Base-by-base conservation (phyloP, 2,888 invertebrate species). In the Lissocephala sabroskyi region DNA sequence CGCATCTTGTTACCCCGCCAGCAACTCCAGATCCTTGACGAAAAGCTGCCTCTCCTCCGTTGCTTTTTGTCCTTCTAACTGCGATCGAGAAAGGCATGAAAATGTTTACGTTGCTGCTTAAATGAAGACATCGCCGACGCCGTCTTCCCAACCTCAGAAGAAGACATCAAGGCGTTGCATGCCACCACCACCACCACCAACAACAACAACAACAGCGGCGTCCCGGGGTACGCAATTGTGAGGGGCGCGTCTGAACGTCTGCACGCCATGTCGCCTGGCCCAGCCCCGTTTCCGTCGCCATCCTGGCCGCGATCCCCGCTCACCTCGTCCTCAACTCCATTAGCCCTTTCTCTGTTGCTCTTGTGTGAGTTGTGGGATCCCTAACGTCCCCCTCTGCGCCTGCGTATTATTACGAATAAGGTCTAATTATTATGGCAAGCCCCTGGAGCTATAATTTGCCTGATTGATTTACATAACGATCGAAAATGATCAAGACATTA, bases 381-480 rank as follows among this genome's bases (percentile, higher is more conserved):
- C 19, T 16, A 42, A 29, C 33, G 14, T 36, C 35, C 28, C 41
- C 40, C 18, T 29, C 41, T 37, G n/a, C 35, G 29, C 42, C 42
- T 73, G 74, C 71, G 74, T 71, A 71, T 78, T 71, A 77, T 77
- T 74, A 78, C 76, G 79, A 80, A 79, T 76, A 78, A 78, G 80
- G 79, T 79, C 81, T 81, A 80, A 81, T 81, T 81, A 81, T 81
- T 81, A 75, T 81, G 81, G 79, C 80, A 82, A 82, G 80, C 80
- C 82, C 77, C 80, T 79, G 74, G 67, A 76, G 82, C 79, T 82
- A 82, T 83, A 83, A 83, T 83, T 83, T 83, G 81, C 80, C 82
- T 83, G 83, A 83, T 83, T 83, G 83, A 83, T 83, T 83, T 83
- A 83, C 83, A 83, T 83, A 83, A 83, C 82, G 82, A 82, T 82